Base-by-base conservation (phyloP, 2,888 invertebrate genomes). In the Tetanocera ferruginea region DNA sequence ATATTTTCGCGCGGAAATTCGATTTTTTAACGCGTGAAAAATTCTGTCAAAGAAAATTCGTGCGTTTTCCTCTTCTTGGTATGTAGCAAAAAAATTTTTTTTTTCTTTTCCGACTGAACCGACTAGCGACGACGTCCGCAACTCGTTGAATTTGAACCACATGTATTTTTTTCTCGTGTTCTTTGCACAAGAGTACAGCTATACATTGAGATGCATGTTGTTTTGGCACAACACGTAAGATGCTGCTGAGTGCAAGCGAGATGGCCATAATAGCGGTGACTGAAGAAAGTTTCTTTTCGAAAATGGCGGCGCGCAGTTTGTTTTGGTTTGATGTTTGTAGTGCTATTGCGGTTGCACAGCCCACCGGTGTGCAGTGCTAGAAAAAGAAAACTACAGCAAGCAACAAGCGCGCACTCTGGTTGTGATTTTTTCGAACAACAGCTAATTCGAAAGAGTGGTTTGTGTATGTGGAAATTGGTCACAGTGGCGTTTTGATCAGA, bases 121-220 rank as follows among this genome's bases (percentile, higher is more conserved):
- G 43, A 73, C 71, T 64, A 55, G 62, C 60, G 34, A 51, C 77
- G 57, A 73, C 43, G 60, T 73, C 60, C n/a, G 28, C 70, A 76
- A 71, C 70, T 76, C 77, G 77, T 43, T 71, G 71, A 37, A 52
- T 72, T 43, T 25, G 25, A 73, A 77, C 76, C 77, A 67, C 77
- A 77, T 77, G 77, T 66, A 69, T 60, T 66, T 67, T 77, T 77
- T 73, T 52, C 66, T 73, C 67, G 55, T 75, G 51, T 66, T 75
- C 66, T 74, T 74, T 66, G 23, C 55, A 37, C 72, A 9, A 52
- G 37, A 23, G 51, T 28, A 73, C 66, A 23, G n/a, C 66, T 52
- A 37, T n/a, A 67, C 1, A 23, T 37, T 23, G 37, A 34, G 55
- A 37, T 25, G 28, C 17, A 57, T 23, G 34, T 60, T 72, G 43